A percentile compares a stretch with the other conserved stretches of the same genome.
These are phyloP conservation scores for Ophioninae sp. DNA, from an alignment of 2,888 invertebrate genomes.

Conservation along the genomic window DNA sequence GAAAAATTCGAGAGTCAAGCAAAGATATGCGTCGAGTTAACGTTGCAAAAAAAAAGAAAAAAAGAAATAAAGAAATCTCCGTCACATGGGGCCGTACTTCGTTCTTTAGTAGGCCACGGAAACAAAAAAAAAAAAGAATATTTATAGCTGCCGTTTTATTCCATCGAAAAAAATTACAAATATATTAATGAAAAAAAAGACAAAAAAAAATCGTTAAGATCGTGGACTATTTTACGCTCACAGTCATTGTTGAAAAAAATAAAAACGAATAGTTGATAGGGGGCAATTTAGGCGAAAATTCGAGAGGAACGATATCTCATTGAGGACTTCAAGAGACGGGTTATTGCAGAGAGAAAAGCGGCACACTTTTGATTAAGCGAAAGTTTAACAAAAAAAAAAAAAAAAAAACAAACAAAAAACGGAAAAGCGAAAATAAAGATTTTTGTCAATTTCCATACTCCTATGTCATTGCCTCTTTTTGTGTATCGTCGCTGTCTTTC, in stretches of 20 bases:
- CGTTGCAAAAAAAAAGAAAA: constrained; percentile 33
- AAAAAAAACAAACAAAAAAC: not conserved
- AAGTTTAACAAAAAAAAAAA: too few relatives aligned
- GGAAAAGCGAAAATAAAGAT: constrained; percentile 19
- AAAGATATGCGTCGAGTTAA: constrained; percentile 48
- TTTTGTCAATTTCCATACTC: constrained; percentile 41
- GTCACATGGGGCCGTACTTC: constrained; percentile 47
- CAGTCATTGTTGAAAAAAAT: constrained; percentile 52
- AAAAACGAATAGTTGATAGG: constrained; percentile 38
- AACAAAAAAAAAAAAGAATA: constrained; percentile 48
- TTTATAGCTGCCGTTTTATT: constrained; percentile 62
- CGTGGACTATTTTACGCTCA: constrained; percentile 60
- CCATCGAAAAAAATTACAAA: constrained; percentile 45
- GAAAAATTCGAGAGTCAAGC: constrained; percentile 33
- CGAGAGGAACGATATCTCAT: constrained; percentile 36
- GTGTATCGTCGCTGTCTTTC: constrained; percentile 38
- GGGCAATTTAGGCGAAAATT: constrained; percentile 52
- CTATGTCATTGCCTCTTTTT: constrained; percentile 28
- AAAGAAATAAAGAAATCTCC: constrained; percentile 31
- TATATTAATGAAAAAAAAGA: constrained; percentile 32
- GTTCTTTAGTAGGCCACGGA: constrained; percentile 50
- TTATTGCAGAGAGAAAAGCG: not conserved
- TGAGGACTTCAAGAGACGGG: constrained; percentile 16
- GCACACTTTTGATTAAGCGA: constrained; percentile 18
- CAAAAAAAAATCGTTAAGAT: constrained; percentile 49